phyloP scores from a whole-genome alignment of 2,797 vertebrate species.

The Synaphobranchus kaupii region DNA sequence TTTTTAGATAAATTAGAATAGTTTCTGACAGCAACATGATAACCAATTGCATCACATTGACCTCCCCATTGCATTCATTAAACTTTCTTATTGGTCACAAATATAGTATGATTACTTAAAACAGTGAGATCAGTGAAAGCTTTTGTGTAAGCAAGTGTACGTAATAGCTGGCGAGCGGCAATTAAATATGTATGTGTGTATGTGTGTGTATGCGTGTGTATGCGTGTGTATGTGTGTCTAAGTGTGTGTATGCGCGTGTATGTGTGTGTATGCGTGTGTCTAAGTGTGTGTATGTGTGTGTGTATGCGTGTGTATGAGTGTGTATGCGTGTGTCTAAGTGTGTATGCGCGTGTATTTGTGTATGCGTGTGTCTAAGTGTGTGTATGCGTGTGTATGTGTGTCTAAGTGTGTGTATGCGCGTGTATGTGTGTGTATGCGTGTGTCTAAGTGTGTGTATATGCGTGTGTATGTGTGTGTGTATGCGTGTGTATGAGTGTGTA shows the following conservation, averaged over 20 bases:
- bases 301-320: conserved; percentile 26
- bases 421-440: not conserved
- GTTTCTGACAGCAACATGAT: too few relatives aligned
- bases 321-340: conserved; percentile 27
- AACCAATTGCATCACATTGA: too few relatives aligned
- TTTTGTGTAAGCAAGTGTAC: too few relatives aligned
- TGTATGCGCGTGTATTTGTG: not conserved
- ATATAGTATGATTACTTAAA: too few relatives aligned
- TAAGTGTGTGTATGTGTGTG: conserved; percentile 17
- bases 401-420: not conserved
- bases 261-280: not conserved
- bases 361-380: not conserved
- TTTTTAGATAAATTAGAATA: too few relatives aligned
- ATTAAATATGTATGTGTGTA: too few relatives aligned
- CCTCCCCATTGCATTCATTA: too few relatives aligned
- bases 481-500: conserved; percentile 25
- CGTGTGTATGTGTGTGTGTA: conserved; percentile 20
- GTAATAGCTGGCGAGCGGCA: too few relatives aligned
- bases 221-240: not conserved
- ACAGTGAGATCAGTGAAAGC: too few relatives aligned
- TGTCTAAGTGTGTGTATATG: conserved; percentile 20
- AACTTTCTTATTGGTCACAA: too few relatives aligned
- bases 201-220: not conserved
- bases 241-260: conserved; percentile 27
- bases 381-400: not conserved